Evolutionary conservation across 2,113 vertebrate genomes (phyloP), one percentile per base, ranked within the genome.

Genomic region (Trachemys scripta): DNA sequence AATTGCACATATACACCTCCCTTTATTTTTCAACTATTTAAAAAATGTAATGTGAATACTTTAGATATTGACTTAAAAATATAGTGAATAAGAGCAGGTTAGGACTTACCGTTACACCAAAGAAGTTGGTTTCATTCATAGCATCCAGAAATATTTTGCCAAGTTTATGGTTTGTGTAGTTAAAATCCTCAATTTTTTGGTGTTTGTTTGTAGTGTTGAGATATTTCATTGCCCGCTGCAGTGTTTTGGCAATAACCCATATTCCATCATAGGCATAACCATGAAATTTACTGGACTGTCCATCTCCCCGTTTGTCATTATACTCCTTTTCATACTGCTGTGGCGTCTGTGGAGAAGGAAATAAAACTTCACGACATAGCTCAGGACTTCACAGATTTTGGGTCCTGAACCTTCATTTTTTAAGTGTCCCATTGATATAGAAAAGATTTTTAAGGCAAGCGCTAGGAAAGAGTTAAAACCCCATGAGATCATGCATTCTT

Each of bases 41-140:
- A 45, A 83, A 94, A 87, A 88, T 89, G 49, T 87, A 75, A 87
- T 69, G 38, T 12, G n/a, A 72, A 80, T 91, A 29, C 42, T 95
- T 91, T 69, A 94, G 25, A 84, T 84, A 38, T 56, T 87, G 88
- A 72, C 17, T 59, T 31, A 62, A 56, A 62, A 72, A 80, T 27
- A 25, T 8, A 27, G 24, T 16, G 25, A 27, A 92, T 81, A 84
- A 80, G 80, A 92, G 31, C 72, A 24, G 3, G 29, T 27, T 47
- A 85, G 50, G 17, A 98, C 99, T 99, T 97, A 99, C 99, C 93
- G 99, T 99, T 89, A 99, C 99, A 51, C 99, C 99, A n/a, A 98
- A 99, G 98, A 99, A 99, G 98, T 99, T 99, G 92, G 99, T 99
- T 97, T 99, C 99, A 4, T 99, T 99, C 99, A 99, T 99, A 97